These are phyloP conservation scores for Dorcus hopei DNA, from an alignment of 2,888 invertebrate species.

Conservation along the genomic window DNA sequence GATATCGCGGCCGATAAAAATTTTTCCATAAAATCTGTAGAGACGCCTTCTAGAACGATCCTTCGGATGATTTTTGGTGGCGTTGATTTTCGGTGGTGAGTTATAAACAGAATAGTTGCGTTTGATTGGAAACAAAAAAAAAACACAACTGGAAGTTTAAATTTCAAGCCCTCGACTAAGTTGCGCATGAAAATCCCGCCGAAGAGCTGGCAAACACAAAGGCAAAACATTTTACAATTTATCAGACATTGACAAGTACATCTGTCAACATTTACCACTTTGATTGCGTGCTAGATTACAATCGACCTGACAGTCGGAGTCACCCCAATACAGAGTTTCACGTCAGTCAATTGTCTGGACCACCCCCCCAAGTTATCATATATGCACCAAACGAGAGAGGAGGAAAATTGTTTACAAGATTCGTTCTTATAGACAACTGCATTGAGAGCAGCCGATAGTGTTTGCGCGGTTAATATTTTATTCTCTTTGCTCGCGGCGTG, in stretches of 20 bases:
- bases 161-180: not conserved
- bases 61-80: no score
- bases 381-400: conserved; percentile 31
- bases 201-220: conserved; percentile 12
- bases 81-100: no score
- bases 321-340: not conserved
- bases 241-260: conserved; percentile 48
- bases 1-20: no score
- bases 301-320: conserved; percentile 13
- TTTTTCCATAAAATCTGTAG: no score
- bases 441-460: conserved; percentile 31
- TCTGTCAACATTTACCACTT: conserved; percentile 49
- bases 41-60: no score
- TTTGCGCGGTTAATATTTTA: conserved; percentile 41
- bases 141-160: no score
- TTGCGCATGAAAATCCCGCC: conserved; percentile 10
- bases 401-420: conserved; percentile 30
- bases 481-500: conserved; percentile 30
- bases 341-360: not conserved
- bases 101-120: no score
- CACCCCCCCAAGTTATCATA: conserved; percentile 25
- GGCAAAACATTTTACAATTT: conserved; percentile 29
- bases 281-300: conserved; percentile 40
- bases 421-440: conserved; percentile 28
- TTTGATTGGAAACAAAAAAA: no score